A percentile compares a stretch with the other conserved stretches of the same genome.
phyloP scores from a whole-genome alignment of 2,888 invertebrate species.

The Agriopis marginaria region DNA sequence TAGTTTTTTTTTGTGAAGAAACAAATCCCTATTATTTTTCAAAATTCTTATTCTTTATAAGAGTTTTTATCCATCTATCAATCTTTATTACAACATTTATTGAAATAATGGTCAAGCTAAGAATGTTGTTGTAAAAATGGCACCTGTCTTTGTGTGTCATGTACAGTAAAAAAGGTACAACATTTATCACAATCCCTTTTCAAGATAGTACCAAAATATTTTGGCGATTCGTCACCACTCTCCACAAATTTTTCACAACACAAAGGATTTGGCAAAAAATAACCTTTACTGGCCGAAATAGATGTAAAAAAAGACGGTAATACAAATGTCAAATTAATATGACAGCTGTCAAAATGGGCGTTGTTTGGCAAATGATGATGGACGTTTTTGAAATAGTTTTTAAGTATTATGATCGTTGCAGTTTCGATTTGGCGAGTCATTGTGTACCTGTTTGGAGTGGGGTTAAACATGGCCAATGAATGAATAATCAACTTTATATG shows the following conservation, averaged over 20 bases:
- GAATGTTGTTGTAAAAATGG: constrained; percentile 18
- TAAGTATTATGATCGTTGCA: constrained; percentile 63
- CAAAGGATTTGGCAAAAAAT: constrained; percentile 48
- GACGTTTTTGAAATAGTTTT: constrained; percentile 54
- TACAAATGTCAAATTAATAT: constrained; percentile 77
- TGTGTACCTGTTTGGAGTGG: constrained; percentile 34
- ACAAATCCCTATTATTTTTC: too few species aligned
- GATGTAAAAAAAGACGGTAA: constrained; percentile 57
- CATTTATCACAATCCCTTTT: constrained; percentile 48
- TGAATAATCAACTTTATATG: too few species aligned
- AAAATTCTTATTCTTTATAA: too few species aligned
- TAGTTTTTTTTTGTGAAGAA: too few species aligned
- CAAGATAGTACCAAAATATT: constrained; percentile 55
- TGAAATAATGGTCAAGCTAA: background rate
- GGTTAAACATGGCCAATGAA: background rate
- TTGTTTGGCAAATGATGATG: constrained; percentile 70
- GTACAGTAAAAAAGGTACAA: constrained; percentile 47
- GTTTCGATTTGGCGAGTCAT: constrained; percentile 48
- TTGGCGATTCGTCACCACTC: constrained; percentile 54
- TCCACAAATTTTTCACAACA: constrained; percentile 37
- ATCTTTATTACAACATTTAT: background rate
- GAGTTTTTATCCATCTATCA: background rate
- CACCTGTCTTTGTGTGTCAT: constrained; percentile 26
- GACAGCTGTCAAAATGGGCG: constrained; percentile 80
- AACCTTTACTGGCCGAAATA: constrained; percentile 49